Evolutionary conservation across 2,113 vertebrate genomes (phyloP), one percentile per base, ranked within the genome.

Genomic region (Equus quagga): DNA sequence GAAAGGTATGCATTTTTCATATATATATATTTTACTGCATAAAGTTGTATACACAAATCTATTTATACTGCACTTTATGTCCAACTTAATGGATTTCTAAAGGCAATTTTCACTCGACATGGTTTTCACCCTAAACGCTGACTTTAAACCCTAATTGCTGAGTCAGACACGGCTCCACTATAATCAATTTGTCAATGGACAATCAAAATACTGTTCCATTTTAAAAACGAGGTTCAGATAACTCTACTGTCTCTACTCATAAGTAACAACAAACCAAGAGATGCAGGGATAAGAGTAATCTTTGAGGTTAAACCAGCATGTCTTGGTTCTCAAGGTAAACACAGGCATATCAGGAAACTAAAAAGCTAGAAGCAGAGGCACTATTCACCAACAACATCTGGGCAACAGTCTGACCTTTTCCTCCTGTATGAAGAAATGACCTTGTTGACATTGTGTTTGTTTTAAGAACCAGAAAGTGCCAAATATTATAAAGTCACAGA

Each of bases 121-220:
- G 2, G 9, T 31, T 88, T 81, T 88, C 28, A 65, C 18, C 41
- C 2, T 56, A 92, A 94, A 26, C 81, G 33, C 65, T 97, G 28
- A 91, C 6, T 95, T 79, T 93, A 78, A 95, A 83, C 8, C 23
- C 78, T 73, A 73, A 58, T 18, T 90, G 41, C 49, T 80, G 80
- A 58, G 41, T 85, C 83, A 95, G 46, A 72, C 12, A 31, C 11
- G 60, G 36, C 15, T 92, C 31, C 51, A 28, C 33, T 62, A 1
- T 82, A 87, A 93, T 96, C 58, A 65, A 1, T 72, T 46, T 94
- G 46, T 91, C 76, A 33, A 41, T 19, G 60, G 17, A 76, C 24
- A n/a, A 78, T 91, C 60, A 88, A 76, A 91, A 89, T 58, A 56
- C 23, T 81, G 6, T 51, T 70, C 80, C 60, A 67, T 21, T 78